phyloP scores from a whole-genome alignment of 2,113 vertebrate genomes.

The Pagrus major region DNA sequence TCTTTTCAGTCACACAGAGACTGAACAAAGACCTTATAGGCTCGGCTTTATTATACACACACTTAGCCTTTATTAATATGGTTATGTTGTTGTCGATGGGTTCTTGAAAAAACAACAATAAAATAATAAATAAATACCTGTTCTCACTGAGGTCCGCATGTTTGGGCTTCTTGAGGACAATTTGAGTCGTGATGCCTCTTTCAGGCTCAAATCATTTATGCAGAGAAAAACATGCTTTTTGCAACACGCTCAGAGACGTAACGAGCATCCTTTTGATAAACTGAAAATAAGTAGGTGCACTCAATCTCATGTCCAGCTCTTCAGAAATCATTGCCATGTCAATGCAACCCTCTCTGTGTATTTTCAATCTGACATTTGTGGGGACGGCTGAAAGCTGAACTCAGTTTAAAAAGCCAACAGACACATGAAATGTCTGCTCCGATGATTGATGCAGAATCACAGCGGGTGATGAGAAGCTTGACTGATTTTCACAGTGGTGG shows the following conservation, averaged over 20 bases:
- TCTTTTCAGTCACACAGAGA: no score
- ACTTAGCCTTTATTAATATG: no score
- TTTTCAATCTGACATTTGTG: neutral
- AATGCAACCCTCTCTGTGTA: neutral
- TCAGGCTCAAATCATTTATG: neutral
- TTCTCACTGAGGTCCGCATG: no score
- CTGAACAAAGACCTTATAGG: no score
- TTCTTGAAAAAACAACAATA: no score
- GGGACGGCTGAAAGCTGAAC: neutral
- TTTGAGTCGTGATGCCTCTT: neutral
- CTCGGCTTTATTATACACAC: no score
- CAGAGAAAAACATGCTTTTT: neutral
- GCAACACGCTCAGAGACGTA: neutral
- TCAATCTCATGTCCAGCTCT: neutral
- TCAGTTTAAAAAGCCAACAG: neutral
- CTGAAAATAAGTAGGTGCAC: neutral
- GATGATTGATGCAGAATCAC: slow-evolving; percentile 27
- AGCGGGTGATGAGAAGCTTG: neutral
- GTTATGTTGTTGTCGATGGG: no score
- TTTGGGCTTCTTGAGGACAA: neutral
- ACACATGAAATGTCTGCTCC: neutral
- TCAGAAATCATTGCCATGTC: neutral
- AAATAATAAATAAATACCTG: no score
- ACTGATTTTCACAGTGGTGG: slow-evolving; percentile 27
- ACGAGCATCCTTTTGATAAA: neutral